Evolutionary conservation across 2,797 vertebrate species (phyloP).

Genomic region (Manis crassicaudata): DNA sequence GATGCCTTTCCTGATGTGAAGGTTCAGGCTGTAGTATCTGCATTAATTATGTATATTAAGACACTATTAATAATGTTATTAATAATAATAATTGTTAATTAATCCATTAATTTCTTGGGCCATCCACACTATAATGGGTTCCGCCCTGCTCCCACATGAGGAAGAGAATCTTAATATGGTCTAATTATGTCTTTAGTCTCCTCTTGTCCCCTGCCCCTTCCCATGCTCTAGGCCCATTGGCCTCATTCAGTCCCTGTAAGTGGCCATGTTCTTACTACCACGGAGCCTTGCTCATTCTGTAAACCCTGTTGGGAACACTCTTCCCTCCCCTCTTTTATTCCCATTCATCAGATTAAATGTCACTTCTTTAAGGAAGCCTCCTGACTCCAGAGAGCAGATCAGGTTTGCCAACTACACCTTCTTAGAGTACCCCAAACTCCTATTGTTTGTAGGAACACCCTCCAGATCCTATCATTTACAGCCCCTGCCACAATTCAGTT

Average conservation of each 20-base stretch:
- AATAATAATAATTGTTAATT: too few relatives aligned
- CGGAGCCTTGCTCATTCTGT: not conserved
- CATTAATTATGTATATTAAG: too few relatives aligned
- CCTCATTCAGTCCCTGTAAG: not conserved
- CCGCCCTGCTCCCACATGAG: not conserved
- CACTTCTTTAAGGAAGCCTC: too few relatives aligned
- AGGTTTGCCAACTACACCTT: rapidly evolving
- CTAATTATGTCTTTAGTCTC: too few relatives aligned
- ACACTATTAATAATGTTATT: too few relatives aligned
- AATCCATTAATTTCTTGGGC: not conserved
- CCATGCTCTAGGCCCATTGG: not conserved
- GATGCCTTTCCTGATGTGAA: not conserved
- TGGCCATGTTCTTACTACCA: too few relatives aligned
- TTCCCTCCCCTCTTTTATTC: not conserved
- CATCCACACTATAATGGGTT: not conserved
- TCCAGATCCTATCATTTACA: rapidly evolving
- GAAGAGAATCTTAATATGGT: not conserved
- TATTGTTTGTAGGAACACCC: not conserved
- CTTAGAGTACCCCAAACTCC: too few relatives aligned
- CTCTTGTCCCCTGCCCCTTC: not conserved
- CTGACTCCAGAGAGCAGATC: rapidly evolving
- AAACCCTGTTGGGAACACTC: rapidly evolving
- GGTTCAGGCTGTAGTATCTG: not conserved
- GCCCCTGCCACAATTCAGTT: not conserved
- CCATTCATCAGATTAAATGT: rapidly evolving